Base-by-base conservation (phyloP, 2,888 invertebrate genomes). In the Tetragnatha montana region DNA sequence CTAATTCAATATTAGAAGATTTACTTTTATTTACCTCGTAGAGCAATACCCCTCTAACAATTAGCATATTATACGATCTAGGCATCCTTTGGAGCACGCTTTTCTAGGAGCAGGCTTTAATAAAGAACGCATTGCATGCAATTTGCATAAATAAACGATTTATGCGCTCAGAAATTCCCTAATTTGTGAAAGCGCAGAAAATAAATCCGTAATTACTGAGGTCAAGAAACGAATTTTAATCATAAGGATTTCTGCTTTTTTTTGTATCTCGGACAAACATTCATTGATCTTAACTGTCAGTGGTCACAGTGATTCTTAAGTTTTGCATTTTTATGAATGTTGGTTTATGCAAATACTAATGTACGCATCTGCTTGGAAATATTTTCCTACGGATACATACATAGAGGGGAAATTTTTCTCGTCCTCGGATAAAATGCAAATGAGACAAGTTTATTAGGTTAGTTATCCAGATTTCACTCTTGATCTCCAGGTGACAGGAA, bases 111-210 rank as follows among this genome's bases (percentile, higher is more conserved):
- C n/a, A 10, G n/a, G 8, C 14, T 75, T 75, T 75, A 75, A 75
- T 75, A n/a, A 75, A 75, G 75, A 19, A n/a, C n/a, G n/a, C n/a
- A 70, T 19, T n/a, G 47, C 35, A 75, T 47, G 75, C 14, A 19
- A 75, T 75, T 75, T 75, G 49, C 75, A 75, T 75, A 75, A 75
- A 49, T 49, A 75, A 75, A 75, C 75, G 75, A 75, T 75, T 49
- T 75, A 47, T 19, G 49, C n/a, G n/a, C 75, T 8, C 8, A 49
- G 75, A 47, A 75, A 75, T 75, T 75, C n/a, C 75, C 49, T 75
- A 75, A 75, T 75, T 75, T 75, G n/a, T 49, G 75, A 75, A 75
- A 49, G 49, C 49, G 49, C 49, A 47, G 75, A 35, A 75, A n/a
- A 75, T 75, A 75, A 75, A 49, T 75, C 49, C 75, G 49, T 75